Evolutionary conservation across 2,888 invertebrate species (phyloP), one percentile per base, ranked within the genome.

Genomic region (Mechanitis messenoides): DNA sequence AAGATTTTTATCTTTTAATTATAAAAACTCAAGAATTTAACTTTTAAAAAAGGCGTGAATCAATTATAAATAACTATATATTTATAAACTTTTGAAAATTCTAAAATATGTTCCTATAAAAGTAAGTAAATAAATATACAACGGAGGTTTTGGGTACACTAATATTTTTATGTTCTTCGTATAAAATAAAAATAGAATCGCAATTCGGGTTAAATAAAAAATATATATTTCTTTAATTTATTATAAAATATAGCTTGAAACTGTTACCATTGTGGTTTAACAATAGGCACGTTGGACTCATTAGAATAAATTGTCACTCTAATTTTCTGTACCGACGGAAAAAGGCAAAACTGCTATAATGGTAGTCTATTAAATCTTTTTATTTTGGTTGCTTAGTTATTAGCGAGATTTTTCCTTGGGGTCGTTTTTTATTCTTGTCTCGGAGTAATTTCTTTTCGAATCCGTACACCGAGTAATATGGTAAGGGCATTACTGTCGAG

Each of bases 401-500:
- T 73, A 90, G 80, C 66, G 78, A 77, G 61, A 88, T 82, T 76
- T 83, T 88, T 67, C 88, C 89, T 38, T 70, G 72, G 2, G 87
- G 87, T 59, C 80, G 79, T 69, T 83, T 85, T 73, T 84, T 87
- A 71, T 83, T 65, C 74, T 87, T 88, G 64, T 84, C 84, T 59
- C 77, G 77, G 2, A 85, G 81, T 68, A 85, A 73, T 76, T 83
- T 87, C 76, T 87, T 87, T 68, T 90, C 84, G 68, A 76, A 87
- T 46, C 81, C 80, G 73, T 80, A 88, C 7, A 89, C 81, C 1
- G 87, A 85, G 74, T 87, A 85, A 71, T 80, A 86, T 2, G 87
- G 85, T 38, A 90, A 76, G 0, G 90, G 90, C 69, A 85, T 71
- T 65, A 90, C 88, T 1, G 89, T 90, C 11, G 90, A 90, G 3